Conservation (phyloP, 2,113 vertebrate species). For the Mola mola region DNA sequence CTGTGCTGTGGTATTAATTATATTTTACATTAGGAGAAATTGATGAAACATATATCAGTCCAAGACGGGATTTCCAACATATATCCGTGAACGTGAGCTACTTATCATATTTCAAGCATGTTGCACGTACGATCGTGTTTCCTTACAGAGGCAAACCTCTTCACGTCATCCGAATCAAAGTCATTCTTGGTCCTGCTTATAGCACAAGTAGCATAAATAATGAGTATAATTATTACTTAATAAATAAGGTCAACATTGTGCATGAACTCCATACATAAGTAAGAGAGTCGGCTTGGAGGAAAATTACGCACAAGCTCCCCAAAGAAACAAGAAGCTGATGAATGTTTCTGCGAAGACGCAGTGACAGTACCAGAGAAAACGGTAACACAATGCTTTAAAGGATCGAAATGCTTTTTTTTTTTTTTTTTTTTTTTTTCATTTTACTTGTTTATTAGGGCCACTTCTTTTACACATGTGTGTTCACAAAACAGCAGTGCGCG, state of each 20-base stretch:
- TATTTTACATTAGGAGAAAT: conserved; percentile 66
- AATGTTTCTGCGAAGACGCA: conserved; percentile 11
- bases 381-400: conserved; percentile 39
- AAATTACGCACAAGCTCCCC: conserved; percentile 55
- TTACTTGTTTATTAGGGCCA: conserved; percentile 53
- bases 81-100: conserved; percentile 22
- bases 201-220: conserved; percentile 13
- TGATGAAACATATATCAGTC: conserved; percentile 38
- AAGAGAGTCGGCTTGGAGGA: conserved; percentile 17
- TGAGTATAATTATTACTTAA: background rate
- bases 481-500: conserved; percentile 51
- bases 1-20: conserved; percentile 61
- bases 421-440: conserved; percentile 58
- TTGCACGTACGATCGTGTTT: conserved; percentile 28
- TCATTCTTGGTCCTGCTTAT: background rate
- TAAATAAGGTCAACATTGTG: conserved; percentile 16
- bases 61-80: conserved; percentile 17
- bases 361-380: conserved; percentile 43
- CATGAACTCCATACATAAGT: conserved; percentile 22
- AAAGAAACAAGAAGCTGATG: conserved; percentile 36
- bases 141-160: background rate
- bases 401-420: conserved; percentile 29
- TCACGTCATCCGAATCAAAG: too few relatives aligned
- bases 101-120: conserved; percentile 19
- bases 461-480: conserved; percentile 52